Conservation (phyloP, 2,797 vertebrate genomes). For the Pipistrellus pygmaeus region DNA sequence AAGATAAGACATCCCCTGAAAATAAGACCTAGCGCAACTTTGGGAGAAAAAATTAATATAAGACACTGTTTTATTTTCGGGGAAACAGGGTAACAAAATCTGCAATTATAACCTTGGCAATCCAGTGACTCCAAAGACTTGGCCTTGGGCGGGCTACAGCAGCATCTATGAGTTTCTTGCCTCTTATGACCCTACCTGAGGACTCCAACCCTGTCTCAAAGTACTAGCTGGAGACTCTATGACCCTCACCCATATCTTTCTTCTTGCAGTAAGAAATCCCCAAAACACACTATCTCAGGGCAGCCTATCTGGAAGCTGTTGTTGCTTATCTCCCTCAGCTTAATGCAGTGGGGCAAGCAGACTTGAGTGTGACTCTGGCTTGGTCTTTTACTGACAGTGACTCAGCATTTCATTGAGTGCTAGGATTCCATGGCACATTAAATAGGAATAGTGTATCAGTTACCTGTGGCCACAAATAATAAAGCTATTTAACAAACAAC, state of each 20-base stretch:
- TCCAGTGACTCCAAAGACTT: not conserved
- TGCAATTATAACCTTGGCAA: not conserved
- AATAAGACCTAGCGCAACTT: no score
- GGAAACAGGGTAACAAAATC: not conserved
- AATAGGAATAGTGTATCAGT: not conserved
- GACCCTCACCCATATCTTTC: not conserved
- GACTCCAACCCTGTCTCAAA: not conserved
- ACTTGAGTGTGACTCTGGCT: not conserved
- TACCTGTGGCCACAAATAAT: not conserved
- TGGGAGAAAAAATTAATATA: no score
- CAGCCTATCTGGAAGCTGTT: not conserved
- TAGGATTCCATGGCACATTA: not conserved
- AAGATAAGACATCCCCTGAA: no score
- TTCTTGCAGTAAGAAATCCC: not conserved
- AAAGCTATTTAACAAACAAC: slow-evolving; percentile 44
- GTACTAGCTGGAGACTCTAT: not conserved
- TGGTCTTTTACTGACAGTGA: not conserved
- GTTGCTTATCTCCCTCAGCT: not conserved
- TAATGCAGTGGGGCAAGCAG: not conserved
- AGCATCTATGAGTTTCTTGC: not conserved
- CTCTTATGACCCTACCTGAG: not conserved
- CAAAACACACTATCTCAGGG: not conserved
- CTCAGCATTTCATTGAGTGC: not conserved
- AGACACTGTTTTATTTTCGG: no score
- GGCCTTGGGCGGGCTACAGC: not conserved